Conservation (phyloP, 1,140 invertebrate species). For the Sarcophaga bullata region DNA sequence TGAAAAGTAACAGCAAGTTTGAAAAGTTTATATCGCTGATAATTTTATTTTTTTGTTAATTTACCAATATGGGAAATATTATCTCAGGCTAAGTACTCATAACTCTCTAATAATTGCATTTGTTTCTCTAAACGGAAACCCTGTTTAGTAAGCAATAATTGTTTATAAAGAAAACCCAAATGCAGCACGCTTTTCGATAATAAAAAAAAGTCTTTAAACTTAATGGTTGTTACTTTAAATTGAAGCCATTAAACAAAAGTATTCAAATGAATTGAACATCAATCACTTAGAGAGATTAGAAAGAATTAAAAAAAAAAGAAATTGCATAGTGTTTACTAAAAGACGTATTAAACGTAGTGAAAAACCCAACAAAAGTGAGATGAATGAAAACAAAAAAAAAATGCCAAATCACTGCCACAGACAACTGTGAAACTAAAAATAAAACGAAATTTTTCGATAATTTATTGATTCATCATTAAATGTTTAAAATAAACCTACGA, state of each 20-base stretch:
- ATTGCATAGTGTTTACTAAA: not conserved
- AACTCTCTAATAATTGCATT: too few species aligned
- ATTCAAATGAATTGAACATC: not conserved
- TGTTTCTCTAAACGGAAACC: too few species aligned
- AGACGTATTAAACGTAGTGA: not conserved
- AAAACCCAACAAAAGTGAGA: not conserved
- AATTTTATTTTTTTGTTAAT: too few species aligned
- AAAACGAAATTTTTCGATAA: not conserved
- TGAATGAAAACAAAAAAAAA: not conserved
- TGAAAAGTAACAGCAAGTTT: too few species aligned
- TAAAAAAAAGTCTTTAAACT: not conserved
- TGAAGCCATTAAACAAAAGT: not conserved
- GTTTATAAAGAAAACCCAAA: not conserved
- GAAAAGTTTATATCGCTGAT: too few species aligned
- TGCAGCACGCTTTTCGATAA: not conserved
- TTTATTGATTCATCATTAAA: not conserved
- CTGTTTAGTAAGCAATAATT: not conserved
- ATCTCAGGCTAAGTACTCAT: too few species aligned
- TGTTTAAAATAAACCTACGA: not conserved
- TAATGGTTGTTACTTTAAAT: not conserved
- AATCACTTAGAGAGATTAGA: not conserved
- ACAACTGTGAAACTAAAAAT: not conserved
- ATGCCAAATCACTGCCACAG: not conserved
- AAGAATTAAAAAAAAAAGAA: not conserved
- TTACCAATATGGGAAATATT: too few species aligned